Percentiles rank a stretch among this genome's conserved stretches.
phyloP scores from a whole-genome alignment of 2,797 vertebrate genomes.

The Ctenochaetus hawaiiensis region DNA sequence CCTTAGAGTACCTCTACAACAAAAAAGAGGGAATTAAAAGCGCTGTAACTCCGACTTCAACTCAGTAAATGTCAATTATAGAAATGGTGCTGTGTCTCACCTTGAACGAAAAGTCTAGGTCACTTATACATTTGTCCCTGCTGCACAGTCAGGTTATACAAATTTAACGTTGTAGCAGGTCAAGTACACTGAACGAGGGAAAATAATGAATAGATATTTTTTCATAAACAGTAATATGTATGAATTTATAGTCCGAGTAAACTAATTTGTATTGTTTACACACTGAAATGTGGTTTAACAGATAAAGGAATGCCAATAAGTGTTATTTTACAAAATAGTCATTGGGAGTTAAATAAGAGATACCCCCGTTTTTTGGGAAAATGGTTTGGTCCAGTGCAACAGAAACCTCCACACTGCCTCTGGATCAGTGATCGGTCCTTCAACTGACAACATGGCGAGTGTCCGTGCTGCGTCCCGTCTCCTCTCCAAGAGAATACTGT shows the following conservation, averaged over 20 bases:
- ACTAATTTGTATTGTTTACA: rapidly evolving
- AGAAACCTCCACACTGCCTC: background rate
- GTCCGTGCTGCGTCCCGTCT: slow-evolving; percentile 69
- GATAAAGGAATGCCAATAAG: rapidly evolving
- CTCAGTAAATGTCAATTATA: background rate
- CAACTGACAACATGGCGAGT: slow-evolving; percentile 75
- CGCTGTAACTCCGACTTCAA: background rate
- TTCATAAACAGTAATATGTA: no score
- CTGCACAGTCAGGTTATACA: slow-evolving; percentile 56
- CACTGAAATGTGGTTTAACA: rapidly evolving
- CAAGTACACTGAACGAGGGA: slow-evolving; percentile 19
- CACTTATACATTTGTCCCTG: slow-evolving; percentile 76
- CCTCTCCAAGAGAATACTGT: slow-evolving; percentile 65
- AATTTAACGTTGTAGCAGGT: slow-evolving; percentile 30
- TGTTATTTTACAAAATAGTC: background rate
- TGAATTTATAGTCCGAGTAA: no score
- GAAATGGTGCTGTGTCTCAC: slow-evolving; percentile 67
- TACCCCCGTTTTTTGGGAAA: slow-evolving; percentile 2
- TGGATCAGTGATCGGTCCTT: background rate
- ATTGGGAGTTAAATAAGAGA: rapidly evolving
- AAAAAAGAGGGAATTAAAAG: background rate
- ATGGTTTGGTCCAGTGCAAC: slow-evolving; percentile 66
- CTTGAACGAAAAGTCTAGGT: slow-evolving; percentile 81
- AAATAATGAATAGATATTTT: rapidly evolving
- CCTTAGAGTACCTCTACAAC: slow-evolving; percentile 1